phyloP scores from a whole-genome alignment of 1,140 invertebrate species.

The Lithobius niger region DNA sequence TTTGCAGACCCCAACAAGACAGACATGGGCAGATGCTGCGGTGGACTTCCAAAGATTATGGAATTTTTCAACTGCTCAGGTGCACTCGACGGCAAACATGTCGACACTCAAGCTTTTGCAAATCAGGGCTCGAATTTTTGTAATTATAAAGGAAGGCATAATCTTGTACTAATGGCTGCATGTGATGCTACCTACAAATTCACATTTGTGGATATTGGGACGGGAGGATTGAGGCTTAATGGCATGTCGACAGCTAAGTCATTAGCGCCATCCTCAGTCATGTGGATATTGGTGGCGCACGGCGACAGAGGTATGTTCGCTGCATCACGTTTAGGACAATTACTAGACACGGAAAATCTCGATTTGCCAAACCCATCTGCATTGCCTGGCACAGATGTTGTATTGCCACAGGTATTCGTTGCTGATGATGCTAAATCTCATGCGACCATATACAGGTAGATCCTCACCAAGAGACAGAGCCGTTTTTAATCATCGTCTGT shows the following conservation, averaged over 20 bases:
- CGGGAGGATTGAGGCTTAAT: no score
- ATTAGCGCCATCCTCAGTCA: no score
- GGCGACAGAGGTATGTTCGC: slow-evolving; percentile 11
- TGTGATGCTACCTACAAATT: slow-evolving; percentile 29
- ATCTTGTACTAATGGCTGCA: slow-evolving; percentile 32
- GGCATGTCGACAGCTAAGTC: no score
- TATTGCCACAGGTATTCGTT: slow-evolving; percentile 19
- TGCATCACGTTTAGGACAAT: neutral
- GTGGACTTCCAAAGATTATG: no score
- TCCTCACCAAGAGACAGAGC: no score
- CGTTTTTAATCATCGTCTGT: slow-evolving; percentile 31
- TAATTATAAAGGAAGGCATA: slow-evolving; percentile 37
- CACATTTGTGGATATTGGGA: no score
- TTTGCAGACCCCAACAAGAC: no score
- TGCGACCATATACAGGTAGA: slow-evolving; percentile 18
- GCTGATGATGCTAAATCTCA: slow-evolving; percentile 21
- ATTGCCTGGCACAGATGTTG: slow-evolving; percentile 14
- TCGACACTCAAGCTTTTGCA: slow-evolving; percentile 1
- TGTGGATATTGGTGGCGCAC: no score
- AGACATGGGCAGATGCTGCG: no score
- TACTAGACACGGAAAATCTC: slow-evolving; percentile 1
- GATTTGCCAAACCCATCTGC: slow-evolving; percentile 14
- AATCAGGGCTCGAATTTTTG: slow-evolving; percentile 27
- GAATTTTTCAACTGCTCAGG: no score
- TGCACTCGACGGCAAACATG: no score